Evolutionary conservation across 2,888 invertebrate genomes (phyloP), one percentile per base, ranked within the genome.

Genomic region (Thecocarcelia acutangulata): DNA sequence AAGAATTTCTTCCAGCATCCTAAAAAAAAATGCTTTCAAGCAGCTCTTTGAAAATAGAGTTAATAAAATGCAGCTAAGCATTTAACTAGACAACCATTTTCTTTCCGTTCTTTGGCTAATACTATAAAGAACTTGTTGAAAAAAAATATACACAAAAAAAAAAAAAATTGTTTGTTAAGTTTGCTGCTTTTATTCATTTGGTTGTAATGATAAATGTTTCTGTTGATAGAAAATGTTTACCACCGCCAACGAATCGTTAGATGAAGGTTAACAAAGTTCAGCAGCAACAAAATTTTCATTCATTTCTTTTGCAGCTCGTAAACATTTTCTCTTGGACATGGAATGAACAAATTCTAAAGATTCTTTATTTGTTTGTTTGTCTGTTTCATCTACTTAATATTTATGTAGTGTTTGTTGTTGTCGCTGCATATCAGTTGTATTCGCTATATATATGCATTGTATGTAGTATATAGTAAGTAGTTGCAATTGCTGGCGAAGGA

Each of bases 161-260:
- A n/a, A n/a, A n/a, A n/a, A n/a, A n/a, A n/a, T n/a, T 13, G 40
- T 64, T 69, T 52, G 19, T 24, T 44, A 5, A 21, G 21, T 5
- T 17, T n/a, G 5, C 58, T n/a, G 5, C 58, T 61, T 61, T 42
- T 61, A 13, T 37, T 19, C 42, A 42, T 75, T 76, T 48, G 56
- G 44, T 73, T 68, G 74, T 79, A 82, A 82, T 82, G 82, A 82
- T 82, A 82, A 82, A 82, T 82, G 82, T 78, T 82, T 75, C 75
- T 82, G 78, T 79, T 78, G 82, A 82, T 82, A 75, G 82, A 79
- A 82, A 82, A 75, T 82, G 82, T 75, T 79, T 75, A 78, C 82
- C 74, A 82, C 78, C 82, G 75, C 74, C 78, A 82, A 78, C 69
- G 78, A 79, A 66, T 78, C 59, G 74, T 74, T 74, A 74, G 82